Percentiles rank a stretch among this genome's conserved stretches.
Evolutionary conservation across 2,113 vertebrate species (phyloP).

Genomic region (Serinus canaria): DNA sequence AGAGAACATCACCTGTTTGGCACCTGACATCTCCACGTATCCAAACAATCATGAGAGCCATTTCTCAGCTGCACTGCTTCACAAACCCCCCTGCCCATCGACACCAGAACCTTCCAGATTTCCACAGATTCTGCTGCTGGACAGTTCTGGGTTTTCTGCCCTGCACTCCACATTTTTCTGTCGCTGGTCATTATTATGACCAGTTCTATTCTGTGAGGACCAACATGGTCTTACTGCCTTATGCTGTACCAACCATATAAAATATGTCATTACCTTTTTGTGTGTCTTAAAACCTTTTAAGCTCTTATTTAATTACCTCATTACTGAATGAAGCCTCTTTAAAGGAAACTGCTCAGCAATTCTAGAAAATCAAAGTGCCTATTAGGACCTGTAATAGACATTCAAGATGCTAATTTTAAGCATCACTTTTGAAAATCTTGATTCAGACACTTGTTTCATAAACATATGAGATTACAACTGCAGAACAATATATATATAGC

Average conservation of each 20-base stretch:
- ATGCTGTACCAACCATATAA: not conserved
- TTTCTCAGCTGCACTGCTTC: not conserved
- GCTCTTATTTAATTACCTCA: not conserved
- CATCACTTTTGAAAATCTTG: not conserved
- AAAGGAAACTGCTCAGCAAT: not conserved
- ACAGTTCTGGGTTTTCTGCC: not conserved
- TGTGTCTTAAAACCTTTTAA: not conserved
- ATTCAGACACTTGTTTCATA: not conserved
- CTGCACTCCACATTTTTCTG: accelerated
- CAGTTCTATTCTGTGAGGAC: not conserved
- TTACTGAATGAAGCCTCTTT: not conserved
- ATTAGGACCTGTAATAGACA: not conserved
- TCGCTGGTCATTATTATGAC: not conserved
- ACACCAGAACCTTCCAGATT: not conserved
- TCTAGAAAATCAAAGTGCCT: not conserved
- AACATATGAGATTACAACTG: not conserved
- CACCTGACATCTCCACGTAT: not conserved
- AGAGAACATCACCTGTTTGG: not conserved
- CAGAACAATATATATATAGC: not conserved
- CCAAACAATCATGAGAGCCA: not conserved
- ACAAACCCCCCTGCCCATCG: not conserved
- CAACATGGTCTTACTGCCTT: not conserved
- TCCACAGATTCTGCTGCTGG: not conserved
- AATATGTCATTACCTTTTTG: not conserved
- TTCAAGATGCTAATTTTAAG: not conserved